Evolutionary conservation across 2,113 vertebrate species (phyloP).

Genomic region (Callionymus lyra): DNA sequence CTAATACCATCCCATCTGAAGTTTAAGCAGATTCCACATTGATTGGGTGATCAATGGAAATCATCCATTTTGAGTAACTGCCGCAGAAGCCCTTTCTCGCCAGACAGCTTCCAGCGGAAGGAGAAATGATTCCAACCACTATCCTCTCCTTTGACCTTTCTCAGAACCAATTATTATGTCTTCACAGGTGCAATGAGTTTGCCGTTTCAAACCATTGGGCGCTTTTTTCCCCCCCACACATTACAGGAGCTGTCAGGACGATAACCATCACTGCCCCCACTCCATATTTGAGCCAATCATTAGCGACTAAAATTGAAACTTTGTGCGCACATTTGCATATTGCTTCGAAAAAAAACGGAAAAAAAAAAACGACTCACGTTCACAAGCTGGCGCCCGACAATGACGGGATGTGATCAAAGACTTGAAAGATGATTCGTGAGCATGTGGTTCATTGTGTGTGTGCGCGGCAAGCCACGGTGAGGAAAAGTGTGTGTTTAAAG

Average conservation of each 20-base stretch:
- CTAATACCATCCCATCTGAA: no score
- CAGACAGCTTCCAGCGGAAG: conserved; percentile 28
- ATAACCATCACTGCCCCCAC: no score
- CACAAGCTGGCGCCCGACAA: conserved; percentile 20
- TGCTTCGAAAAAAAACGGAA: conserved; percentile 10
- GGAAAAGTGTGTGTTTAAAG: conserved; percentile 15
- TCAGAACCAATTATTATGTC: conserved; percentile 14
- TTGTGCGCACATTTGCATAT: conserved; percentile 22
- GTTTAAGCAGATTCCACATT: conserved; percentile 19
- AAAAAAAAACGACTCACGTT: no score
- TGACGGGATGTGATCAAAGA: conserved; percentile 41
- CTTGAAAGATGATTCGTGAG: conserved; percentile 32
- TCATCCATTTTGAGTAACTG: no score
- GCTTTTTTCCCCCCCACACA: no score
- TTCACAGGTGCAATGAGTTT: no score
- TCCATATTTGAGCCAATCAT: no score
- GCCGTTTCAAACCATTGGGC: no score
- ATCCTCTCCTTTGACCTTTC: conserved; percentile 31
- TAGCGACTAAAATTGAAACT: conserved; percentile 8
- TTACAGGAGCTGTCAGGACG: no score
- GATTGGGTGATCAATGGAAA: conserved; percentile 37
- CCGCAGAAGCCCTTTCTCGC: no score
- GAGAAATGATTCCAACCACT: conserved; percentile 15
- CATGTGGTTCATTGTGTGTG: conserved; percentile 16
- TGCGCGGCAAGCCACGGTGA: conserved; percentile 14